Conservation (phyloP, 2,797 vertebrate species). For the Hypotaenidia philippensis region DNA sequence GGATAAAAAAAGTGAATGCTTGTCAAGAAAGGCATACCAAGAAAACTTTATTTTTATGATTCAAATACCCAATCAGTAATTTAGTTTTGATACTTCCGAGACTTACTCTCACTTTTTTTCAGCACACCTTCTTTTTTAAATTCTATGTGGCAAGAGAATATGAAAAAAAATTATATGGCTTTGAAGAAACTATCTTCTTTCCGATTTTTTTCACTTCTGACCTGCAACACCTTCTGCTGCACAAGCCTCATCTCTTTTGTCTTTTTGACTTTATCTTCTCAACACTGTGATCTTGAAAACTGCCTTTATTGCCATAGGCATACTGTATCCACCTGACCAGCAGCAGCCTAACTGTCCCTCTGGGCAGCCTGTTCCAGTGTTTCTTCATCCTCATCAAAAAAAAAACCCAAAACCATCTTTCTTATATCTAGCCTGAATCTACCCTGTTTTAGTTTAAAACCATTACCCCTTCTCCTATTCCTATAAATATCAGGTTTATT, state of each 20-base stretch:
- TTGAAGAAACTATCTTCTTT: background rate
- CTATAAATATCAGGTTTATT: background rate
- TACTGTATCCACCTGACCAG: rapidly evolving
- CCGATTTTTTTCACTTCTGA: background rate
- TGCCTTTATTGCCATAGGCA: background rate
- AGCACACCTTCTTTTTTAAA: background rate
- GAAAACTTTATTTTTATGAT: background rate
- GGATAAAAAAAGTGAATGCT: background rate
- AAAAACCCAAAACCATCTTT: background rate
- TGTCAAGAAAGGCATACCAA: background rate
- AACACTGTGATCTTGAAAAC: background rate
- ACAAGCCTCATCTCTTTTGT: background rate
- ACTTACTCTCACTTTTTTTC: background rate
- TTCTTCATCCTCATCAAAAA: background rate
- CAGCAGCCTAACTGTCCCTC: background rate
- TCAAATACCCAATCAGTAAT: background rate
- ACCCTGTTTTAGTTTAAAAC: background rate
- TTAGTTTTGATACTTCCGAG: too few relatives aligned
- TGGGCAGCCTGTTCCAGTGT: background rate
- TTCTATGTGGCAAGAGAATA: background rate
- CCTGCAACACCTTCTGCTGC: background rate
- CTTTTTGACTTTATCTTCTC: background rate
- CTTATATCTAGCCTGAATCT: background rate
- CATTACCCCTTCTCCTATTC: background rate
- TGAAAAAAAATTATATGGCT: background rate